phyloP scores from a whole-genome alignment of 2,888 invertebrate species.

The Scaptomyza caliginosa region DNA sequence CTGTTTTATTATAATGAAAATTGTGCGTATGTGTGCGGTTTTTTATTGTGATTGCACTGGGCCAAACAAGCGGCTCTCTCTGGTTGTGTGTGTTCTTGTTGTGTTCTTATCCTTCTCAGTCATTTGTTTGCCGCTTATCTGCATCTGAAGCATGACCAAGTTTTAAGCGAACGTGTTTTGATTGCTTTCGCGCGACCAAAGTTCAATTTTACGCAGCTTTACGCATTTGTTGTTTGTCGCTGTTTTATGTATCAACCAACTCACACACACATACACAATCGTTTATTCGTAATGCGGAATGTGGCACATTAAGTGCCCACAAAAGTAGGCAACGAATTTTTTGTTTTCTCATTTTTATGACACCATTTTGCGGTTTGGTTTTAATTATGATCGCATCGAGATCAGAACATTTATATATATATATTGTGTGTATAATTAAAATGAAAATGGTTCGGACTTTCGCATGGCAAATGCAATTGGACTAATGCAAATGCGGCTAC shows the following conservation, averaged over 20 bases:
- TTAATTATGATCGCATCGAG: conserved; percentile 48
- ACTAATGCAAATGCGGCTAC: conserved; percentile 22
- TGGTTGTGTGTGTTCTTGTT: neutral
- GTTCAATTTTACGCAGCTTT: conserved; percentile 73
- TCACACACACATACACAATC: conserved; percentile 4
- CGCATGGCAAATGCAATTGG: conserved; percentile 13
- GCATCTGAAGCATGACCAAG: conserved; percentile 60
- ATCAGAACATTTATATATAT: conserved; percentile 21
- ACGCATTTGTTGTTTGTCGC: conserved; percentile 54
- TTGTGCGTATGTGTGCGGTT: conserved; percentile 77
- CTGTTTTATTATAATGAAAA: conserved; percentile 78
- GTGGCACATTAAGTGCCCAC: conserved; percentile 54
- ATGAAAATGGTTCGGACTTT: neutral
- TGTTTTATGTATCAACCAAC: conserved; percentile 58
- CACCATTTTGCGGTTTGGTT: conserved; percentile 36
- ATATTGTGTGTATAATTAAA: conserved; percentile 15
- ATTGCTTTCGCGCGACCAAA: conserved; percentile 48
- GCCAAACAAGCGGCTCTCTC: conserved; percentile 27
- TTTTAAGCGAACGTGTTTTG: conserved; percentile 69
- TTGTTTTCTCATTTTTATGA: conserved; percentile 32
- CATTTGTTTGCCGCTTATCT: conserved; percentile 51
- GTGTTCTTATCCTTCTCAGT: conserved; percentile 17
- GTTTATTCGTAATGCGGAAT: conserved; percentile 49
- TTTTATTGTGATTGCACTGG: conserved; percentile 77
- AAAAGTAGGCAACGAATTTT: conserved; percentile 58